These are phyloP conservation scores for Oncorhynchus gorbuscha DNA, from an alignment of 2,113 vertebrate species.

Conservation along the genomic window DNA sequence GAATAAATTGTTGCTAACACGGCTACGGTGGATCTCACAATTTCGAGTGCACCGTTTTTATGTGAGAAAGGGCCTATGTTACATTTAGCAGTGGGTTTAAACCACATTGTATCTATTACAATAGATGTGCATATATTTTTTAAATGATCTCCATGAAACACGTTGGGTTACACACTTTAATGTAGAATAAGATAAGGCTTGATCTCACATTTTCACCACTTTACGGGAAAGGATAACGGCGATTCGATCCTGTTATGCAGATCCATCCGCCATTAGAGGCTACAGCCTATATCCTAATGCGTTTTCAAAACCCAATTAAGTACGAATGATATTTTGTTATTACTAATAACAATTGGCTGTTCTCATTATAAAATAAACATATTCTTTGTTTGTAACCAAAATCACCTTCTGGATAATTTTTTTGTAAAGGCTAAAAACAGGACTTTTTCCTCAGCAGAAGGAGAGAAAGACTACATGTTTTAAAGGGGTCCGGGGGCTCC, in stretches of 20 bases:
- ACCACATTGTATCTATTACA: too few species aligned
- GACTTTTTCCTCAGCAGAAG: slow-evolving; percentile 48
- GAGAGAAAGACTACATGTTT: slow-evolving; percentile 68
- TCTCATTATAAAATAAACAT: background rate
- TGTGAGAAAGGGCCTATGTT: too few species aligned
- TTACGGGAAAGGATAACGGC: background rate
- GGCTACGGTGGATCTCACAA: too few species aligned
- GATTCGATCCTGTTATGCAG: background rate
- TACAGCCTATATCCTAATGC: background rate
- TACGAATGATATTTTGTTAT: background rate
- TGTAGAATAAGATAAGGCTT: too few species aligned
- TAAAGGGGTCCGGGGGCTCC: slow-evolving; percentile 63
- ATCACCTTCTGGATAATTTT: background rate
- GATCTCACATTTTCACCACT: too few species aligned
- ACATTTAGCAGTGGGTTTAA: too few species aligned
- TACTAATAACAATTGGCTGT: background rate
- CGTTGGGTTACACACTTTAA: too few species aligned
- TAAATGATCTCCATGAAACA: too few species aligned
- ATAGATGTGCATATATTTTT: too few species aligned
- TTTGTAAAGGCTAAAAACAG: background rate
- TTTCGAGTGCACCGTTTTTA: too few species aligned
- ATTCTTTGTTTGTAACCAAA: background rate
- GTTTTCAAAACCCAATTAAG: background rate
- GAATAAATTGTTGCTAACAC: too few species aligned
- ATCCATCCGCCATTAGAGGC: background rate